These are phyloP conservation scores for Orthonyx spaldingii DNA, from an alignment of 2,113 vertebrate genomes.

Conservation along the genomic window DNA sequence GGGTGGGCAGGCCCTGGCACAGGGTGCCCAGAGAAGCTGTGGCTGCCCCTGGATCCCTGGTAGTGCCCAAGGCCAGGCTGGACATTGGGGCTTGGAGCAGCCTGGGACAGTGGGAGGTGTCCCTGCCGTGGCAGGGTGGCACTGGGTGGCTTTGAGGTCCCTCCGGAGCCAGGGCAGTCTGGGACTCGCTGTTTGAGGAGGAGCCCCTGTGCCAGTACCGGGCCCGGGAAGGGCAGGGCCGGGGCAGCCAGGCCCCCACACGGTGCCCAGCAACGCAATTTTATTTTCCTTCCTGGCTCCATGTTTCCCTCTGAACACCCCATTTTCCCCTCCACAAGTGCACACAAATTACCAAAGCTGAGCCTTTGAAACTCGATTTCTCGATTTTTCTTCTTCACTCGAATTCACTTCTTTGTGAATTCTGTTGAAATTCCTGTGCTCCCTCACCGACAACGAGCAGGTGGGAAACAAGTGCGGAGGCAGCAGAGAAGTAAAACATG, in stretches of 20 bases:
- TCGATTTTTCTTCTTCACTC: too few species aligned
- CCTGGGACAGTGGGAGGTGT: background rate
- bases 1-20: background rate
- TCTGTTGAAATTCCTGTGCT: background rate
- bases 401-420: background rate
- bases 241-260: background rate
- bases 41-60: background rate
- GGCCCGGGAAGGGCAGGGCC: background rate
- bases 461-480: conserved; percentile 2
- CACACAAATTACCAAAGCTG: background rate
- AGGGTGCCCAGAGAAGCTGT: background rate
- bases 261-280: background rate
- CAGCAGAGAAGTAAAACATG: background rate
- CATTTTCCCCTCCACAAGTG: background rate
- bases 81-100: background rate
- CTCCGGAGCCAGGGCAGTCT: rapidly evolving
- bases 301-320: background rate
- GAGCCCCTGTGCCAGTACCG: rapidly evolving
- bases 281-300: background rate
- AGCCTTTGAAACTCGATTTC: background rate
- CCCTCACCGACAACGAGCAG: background rate
- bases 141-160: background rate
- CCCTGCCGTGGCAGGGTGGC: background rate
- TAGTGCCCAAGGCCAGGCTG: background rate
- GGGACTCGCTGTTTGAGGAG: rapidly evolving